Evolutionary conservation across 2,888 invertebrate species (phyloP), one percentile per base, ranked within the genome.

Genomic region (Hypomecis atomaria): DNA sequence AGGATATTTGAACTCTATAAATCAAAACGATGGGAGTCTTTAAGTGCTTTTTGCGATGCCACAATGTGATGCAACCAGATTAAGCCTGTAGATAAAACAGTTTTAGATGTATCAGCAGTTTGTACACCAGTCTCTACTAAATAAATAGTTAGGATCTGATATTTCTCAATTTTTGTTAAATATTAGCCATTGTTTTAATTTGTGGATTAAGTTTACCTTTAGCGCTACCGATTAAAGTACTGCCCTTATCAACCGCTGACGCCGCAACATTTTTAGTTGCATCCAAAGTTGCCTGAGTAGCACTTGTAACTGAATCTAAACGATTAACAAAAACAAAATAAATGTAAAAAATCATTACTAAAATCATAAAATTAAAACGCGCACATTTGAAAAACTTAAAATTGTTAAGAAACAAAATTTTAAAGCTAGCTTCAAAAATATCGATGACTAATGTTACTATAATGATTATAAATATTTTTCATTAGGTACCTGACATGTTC

Each of bases 201-300:
- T 23, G 23, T 23, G 23, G 23, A 23, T 23, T 23, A 23, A 23
- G 23, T 49, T 56, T 80, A 82, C 79, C 81, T 81, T 78, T 83
- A 62, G 79, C 78, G 47, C 70, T 71, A 62, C 76, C 81, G 45
- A 78, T 68, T 33, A 78, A 58, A 6, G 77, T 69, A 62, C 79
- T 73, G 59, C 84, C 69, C 69, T 79, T 84, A 36, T 84, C 83
- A 60, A 81, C 75, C 8, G 81, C 82, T 7, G 82, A 72, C 8
- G 82, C 65, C 0, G 84, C 82, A n/a, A 74, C 77, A 71, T 79
- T 84, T 72, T 85, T 86, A 34, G 84, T 83, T 36, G 77, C 78
- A 40, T 86, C 84, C 75, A 85, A 75, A 52, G 84, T 81, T 5
- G 73, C 74, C 56, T 74, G 71, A 4, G 79, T 72, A 33, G 81